These are phyloP conservation scores for Anadara kagoshimensis DNA, from an alignment of 1,140 invertebrate genomes.

Conservation along the genomic window DNA sequence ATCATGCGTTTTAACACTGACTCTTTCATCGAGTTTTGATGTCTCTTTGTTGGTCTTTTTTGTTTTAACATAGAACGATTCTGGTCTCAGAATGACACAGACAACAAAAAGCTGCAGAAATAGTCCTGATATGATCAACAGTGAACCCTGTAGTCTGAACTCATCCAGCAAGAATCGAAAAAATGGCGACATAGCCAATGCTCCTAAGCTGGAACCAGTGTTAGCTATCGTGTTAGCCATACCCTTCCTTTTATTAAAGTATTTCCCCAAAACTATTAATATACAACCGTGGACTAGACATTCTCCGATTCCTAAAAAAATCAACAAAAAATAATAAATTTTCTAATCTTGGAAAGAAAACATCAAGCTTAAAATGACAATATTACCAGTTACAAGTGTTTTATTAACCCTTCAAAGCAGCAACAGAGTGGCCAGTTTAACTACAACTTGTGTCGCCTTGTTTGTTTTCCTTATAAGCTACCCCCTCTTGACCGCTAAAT, in stretches of 20 bases:
- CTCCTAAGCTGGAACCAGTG: constrained; percentile 65
- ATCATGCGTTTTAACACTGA: background rate
- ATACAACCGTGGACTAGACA: too few species aligned
- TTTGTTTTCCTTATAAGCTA: too few species aligned
- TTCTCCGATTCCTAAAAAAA: too few species aligned
- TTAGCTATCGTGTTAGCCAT: constrained; percentile 62
- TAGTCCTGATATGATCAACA: constrained; percentile 17
- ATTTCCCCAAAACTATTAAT: too few species aligned
- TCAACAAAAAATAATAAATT: too few species aligned
- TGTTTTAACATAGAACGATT: background rate
- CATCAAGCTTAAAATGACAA: too few species aligned
- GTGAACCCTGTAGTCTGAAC: constrained; percentile 14
- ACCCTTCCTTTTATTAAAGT: constrained; percentile 59
- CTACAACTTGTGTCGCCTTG: too few species aligned
- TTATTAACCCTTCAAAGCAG: too few species aligned
- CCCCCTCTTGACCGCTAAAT: too few species aligned
- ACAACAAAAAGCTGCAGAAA: constrained; percentile 14
- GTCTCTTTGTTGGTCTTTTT: background rate
- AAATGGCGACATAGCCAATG: constrained; percentile 62
- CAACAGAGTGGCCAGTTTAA: too few species aligned
- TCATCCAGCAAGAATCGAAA: constrained; percentile 51
- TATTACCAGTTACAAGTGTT: too few species aligned
- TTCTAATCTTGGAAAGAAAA: too few species aligned
- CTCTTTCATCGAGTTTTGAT: background rate
- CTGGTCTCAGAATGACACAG: constrained; percentile 10